Evolutionary conservation across 2,113 vertebrate species (phyloP), one percentile per base, ranked within the genome.

Genomic region (Myrmecobius fasciatus): DNA sequence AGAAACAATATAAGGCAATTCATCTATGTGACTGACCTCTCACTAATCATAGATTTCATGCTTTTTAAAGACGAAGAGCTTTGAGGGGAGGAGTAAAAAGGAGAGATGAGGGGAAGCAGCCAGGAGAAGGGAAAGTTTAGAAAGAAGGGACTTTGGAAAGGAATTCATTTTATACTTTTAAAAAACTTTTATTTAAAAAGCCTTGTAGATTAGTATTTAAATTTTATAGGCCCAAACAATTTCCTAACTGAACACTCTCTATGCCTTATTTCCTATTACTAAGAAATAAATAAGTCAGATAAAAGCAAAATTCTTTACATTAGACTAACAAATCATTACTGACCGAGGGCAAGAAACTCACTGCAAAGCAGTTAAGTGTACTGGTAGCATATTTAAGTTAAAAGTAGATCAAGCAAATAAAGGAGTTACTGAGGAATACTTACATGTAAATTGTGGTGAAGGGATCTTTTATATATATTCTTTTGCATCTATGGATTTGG

Each of bases 221-320:
- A 47, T 92, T 97, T 95, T 75, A 75, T 95, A 96, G 75, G 25
- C 54, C 94, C 54, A 93, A 9, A 25, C 53, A 36, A 12, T 25
- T 67, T 24, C 14, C 25, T 94, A 88, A 28, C 26, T 67, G 11
- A 25, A 17, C 51, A 24, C 51, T 47, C 14, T 94, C 54, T 90
- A 25, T 7, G 25, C 36, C 28, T 28, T 54, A 91, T 49, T 89
- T 94, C 49, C 93, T 14, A 90, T 56, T 12, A 1, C 91, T 91
- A 91, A 46, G 43, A 31, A 67, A 67, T 36, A 36, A 60, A 36
- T 56, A 89, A 95, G 67, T 91, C 0, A 54, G 46, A 92, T 93
- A 91, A 97, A 96, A 95, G 83, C 93, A 95, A 92, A 52, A 93
- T 89, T 95, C 94, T 95, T 95, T 91, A 93, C 92, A 75, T n/a